A percentile compares a stretch with the other conserved stretches of the same genome.
phyloP scores from a whole-genome alignment of 2,797 vertebrate species.

The Takifugu rubripes region DNA sequence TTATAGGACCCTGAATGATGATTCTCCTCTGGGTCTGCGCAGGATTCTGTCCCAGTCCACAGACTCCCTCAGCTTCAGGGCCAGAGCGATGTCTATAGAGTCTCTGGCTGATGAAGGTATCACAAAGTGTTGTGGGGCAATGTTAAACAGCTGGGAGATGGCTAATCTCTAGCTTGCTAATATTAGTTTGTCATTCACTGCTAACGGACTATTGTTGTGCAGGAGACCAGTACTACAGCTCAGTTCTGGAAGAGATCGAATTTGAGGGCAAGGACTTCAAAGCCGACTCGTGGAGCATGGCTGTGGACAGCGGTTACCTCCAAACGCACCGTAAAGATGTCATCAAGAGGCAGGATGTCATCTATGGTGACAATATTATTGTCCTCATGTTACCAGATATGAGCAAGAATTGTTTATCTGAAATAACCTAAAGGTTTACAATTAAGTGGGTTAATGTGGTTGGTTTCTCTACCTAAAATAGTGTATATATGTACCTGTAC shows the following conservation, averaged over 20 bases:
- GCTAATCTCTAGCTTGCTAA: background rate
- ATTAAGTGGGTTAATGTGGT: too few relatives aligned
- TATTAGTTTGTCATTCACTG: background rate
- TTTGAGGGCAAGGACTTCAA: conserved; percentile 84
- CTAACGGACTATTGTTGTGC: background rate
- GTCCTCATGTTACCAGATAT: too few relatives aligned
- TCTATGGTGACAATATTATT: conserved; percentile 77
- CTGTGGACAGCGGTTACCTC: conserved; percentile 83
- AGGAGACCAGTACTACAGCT: conserved; percentile 84
- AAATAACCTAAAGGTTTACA: too few relatives aligned
- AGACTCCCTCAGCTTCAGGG: conserved; percentile 87
- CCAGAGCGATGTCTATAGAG: conserved; percentile 85
- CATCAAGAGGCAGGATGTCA: conserved; percentile 93
- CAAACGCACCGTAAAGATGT: conserved; percentile 87
- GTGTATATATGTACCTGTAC: too few relatives aligned
- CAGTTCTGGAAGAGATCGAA: conserved; percentile 85
- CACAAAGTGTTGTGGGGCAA: background rate
- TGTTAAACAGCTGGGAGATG: background rate
- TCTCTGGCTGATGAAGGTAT: conserved; percentile 89
- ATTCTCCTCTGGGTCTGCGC: conserved; percentile 85
- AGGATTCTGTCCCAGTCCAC: conserved; percentile 92
- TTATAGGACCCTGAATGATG: conserved; percentile 83
- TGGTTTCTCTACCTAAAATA: too few relatives aligned
- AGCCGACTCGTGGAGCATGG: conserved; percentile 90
- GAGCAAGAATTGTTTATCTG: too few relatives aligned